Evolutionary conservation across 2,888 invertebrate species (phyloP), one percentile per base, ranked within the genome.

Genomic region (Pantelozetes paolii): DNA sequence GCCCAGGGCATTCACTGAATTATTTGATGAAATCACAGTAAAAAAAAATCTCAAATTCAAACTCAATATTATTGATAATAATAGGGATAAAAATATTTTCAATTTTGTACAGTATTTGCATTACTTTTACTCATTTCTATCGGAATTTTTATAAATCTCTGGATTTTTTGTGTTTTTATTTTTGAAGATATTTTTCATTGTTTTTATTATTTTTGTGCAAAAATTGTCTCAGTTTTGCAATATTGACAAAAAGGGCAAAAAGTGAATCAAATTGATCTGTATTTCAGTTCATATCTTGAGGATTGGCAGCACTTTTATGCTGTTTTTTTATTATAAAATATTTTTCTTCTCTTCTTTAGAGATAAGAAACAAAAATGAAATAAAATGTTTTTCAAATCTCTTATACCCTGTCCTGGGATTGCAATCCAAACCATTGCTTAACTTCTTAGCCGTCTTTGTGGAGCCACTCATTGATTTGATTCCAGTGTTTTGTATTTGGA

Each of bases 331-430:
- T 13, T 13, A 40, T 40, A 40, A 50, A 50, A 5, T 50, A 8
- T 50, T 50, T 50, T 50, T 50, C 40, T 9, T 40, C 40, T 6
- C 40, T 9, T 40, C 13, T 40, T 40, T 40, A 9, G 8, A 40
- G 40, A 40, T 40, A 13, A 40, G 13, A 20, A 50, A n/a, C 8
- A 6, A 50, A 50, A 50, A 20, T 50, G 50, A 50, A 50, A 50
- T 50, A 50, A 50, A 50, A 50, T 11, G 8, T 11, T 50, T 18
- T 9, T 6, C 13, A n/a, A 50, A 40, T 40, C 40, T 40, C 6
- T 50, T n/a, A n/a, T n/a, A n/a, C n/a, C 9, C n/a, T 20, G 50
- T 50, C 50, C 50, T 50, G 50, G 50, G 50, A 50, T 50, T 50
- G 50, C 9, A 20, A 18, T 18, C 20, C 5, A 18, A 50, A 18